Conservation (phyloP, 2,797 vertebrate genomes). For the Rhynchonycteris naso region DNA sequence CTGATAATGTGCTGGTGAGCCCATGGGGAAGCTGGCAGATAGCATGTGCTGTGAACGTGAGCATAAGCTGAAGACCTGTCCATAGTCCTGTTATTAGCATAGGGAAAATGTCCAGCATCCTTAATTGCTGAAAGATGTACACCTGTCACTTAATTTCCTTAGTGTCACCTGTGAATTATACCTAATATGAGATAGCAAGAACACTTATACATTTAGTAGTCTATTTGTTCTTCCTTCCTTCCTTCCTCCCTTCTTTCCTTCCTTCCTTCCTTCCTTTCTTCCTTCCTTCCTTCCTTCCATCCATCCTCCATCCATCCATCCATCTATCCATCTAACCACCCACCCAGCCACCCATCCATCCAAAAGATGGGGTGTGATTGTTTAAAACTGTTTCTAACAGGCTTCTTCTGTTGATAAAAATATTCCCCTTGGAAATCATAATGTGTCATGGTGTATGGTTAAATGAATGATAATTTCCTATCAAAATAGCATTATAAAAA, state of each 20-base stretch:
- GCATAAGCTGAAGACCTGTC: background rate
- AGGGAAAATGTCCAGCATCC: background rate
- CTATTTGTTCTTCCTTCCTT: background rate
- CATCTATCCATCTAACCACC: background rate
- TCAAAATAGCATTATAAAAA: constrained; percentile 15
- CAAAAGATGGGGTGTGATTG: background rate
- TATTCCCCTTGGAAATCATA: constrained; percentile 22
- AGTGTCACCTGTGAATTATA: constrained; percentile 19
- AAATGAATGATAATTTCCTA: constrained; percentile 45
- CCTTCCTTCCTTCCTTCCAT: background rate
- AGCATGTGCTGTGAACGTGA: background rate
- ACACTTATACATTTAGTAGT: background rate
- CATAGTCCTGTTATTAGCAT: constrained; percentile 32
- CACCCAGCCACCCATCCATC: too few relatives aligned
- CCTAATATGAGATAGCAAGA: background rate
- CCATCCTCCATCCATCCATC: background rate
- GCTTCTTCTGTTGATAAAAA: constrained; percentile 2
- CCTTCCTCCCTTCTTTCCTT: too few relatives aligned
- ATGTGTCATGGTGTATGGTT: constrained; percentile 16
- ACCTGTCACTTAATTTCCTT: constrained; percentile 60
- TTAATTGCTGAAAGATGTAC: constrained; percentile 53
- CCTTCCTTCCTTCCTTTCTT: too few relatives aligned
- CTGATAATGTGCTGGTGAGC: background rate
- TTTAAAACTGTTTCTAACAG: constrained; percentile 30
- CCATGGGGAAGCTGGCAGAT: constrained; percentile 22